These are phyloP conservation scores for Probaryconus sp. DNA, from an alignment of 1,140 invertebrate genomes.

Conservation along the genomic window DNA sequence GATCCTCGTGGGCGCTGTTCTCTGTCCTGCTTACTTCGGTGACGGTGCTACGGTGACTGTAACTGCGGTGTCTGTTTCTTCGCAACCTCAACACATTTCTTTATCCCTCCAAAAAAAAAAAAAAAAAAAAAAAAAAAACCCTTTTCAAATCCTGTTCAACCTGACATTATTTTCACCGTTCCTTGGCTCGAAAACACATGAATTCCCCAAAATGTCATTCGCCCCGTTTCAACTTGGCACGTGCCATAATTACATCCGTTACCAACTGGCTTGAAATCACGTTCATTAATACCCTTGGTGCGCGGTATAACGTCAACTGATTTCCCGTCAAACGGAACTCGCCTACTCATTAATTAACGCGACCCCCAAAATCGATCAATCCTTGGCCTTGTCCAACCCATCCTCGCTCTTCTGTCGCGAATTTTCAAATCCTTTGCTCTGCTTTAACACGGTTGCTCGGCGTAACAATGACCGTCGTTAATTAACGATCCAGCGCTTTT, in stretches of 20 bases:
- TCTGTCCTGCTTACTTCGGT: conserved; percentile 21
- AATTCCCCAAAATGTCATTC: conserved; percentile 27
- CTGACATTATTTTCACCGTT: background rate
- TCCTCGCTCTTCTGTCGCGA: conserved; percentile 54
- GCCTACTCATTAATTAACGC: conserved; percentile 47
- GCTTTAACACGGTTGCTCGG: conserved; percentile 64
- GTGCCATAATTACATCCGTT: conserved; percentile 48
- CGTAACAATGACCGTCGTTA: conserved; percentile 65
- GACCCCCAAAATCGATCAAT: conserved; percentile 49
- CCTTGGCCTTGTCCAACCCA: conserved; percentile 63
- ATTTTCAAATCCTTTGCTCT: conserved; percentile 60
- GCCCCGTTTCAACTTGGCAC: conserved; percentile 18
- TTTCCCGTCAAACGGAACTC: conserved; percentile 45
- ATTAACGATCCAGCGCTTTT: conserved; percentile 85
- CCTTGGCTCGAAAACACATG: conserved; percentile 33
- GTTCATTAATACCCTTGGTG: conserved; percentile 45
- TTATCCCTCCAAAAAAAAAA: too few species aligned
- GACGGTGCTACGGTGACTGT: conserved; percentile 26
- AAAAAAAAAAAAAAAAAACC: too few species aligned
- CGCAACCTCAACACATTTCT: background rate
- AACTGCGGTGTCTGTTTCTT: conserved; percentile 11
- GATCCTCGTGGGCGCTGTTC: conserved; percentile 12
- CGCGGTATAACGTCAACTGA: conserved; percentile 41
- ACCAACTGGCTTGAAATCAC: conserved; percentile 49
- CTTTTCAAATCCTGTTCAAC: conserved; percentile 3